Percentiles rank a stretch among this genome's conserved stretches.
These are phyloP conservation scores for Hyles vespertilio DNA, from an alignment of 1,140 invertebrate species.

Conservation along the genomic window DNA sequence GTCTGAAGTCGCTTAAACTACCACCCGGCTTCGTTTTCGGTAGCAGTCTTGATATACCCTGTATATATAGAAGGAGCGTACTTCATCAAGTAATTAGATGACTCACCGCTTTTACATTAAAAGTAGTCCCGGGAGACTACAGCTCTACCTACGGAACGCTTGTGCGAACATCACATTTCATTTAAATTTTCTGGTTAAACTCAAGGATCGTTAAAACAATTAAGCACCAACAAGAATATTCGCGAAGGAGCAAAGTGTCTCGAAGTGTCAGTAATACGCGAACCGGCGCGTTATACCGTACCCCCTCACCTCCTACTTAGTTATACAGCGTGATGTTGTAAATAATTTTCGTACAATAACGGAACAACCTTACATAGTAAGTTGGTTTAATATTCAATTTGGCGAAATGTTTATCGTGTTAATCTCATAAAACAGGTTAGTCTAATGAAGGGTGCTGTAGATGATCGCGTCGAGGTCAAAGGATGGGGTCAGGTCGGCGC, in stretches of 20 bases:
- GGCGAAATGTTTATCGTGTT: conserved; percentile 35
- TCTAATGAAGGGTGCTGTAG: conserved; percentile 47
- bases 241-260: conserved; percentile 22
- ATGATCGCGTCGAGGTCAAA: conserved; percentile 54
- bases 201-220: conserved; percentile 8
- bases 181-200: too few relatives aligned
- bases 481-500: conserved; percentile 48
- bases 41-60: too few relatives aligned
- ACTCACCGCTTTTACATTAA: too few relatives aligned
- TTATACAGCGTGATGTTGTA: conserved; percentile 10
- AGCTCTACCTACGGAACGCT: too few relatives aligned
- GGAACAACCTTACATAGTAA: conserved; percentile 16
- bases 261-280: conserved; percentile 16
- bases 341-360: conserved; percentile 22
- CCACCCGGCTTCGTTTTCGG: too few relatives aligned
- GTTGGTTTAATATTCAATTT: conserved; percentile 30
- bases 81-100: too few relatives aligned
- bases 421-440: conserved; percentile 61
- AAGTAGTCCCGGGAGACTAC: too few relatives aligned
- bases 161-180: too few relatives aligned
- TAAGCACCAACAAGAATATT: conserved; percentile 13
- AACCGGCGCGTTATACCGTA: conserved; percentile 12
- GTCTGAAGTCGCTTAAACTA: too few relatives aligned
- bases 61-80: too few relatives aligned
- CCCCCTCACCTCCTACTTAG: conserved; percentile 3